These are phyloP conservation scores for Zootermopsis nevadensis DNA, from an alignment of 2,888 invertebrate species.

Conservation along the genomic window DNA sequence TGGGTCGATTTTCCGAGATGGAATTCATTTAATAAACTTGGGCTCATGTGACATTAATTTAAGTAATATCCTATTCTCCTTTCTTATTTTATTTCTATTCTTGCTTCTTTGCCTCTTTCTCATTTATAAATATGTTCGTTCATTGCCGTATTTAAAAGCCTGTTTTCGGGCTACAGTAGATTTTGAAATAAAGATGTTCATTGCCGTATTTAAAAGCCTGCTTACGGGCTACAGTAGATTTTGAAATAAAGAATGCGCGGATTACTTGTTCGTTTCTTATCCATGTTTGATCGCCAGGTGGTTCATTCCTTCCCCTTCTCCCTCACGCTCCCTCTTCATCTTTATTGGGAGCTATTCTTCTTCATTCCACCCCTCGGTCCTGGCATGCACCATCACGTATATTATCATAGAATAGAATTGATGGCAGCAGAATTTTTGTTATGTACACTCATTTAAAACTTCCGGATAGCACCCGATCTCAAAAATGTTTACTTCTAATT, in stretches of 20 bases:
- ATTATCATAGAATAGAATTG: constrained; percentile 44
- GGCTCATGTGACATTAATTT: constrained; percentile 21
- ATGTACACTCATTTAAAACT: neutral
- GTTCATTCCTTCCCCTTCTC: constrained; percentile 5
- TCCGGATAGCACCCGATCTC: neutral
- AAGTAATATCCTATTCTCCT: constrained; percentile 6
- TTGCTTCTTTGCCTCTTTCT: neutral
- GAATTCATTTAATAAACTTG: constrained; percentile 4
- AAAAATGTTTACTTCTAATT: neutral
- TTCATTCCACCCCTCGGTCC: constrained; percentile 13
- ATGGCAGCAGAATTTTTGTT: constrained; percentile 1
- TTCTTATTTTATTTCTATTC: neutral
- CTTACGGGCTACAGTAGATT: neutral
- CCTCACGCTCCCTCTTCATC: constrained; percentile 29
- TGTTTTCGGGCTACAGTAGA: neutral
- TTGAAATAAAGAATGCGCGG: constrained; percentile 23
- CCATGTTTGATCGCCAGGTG: constrained; percentile 38
- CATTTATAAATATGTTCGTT: too few relatives aligned
- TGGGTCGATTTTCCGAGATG: neutral
- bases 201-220: constrained; percentile 10
- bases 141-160: neutral
- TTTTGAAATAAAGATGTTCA: constrained; percentile 25
- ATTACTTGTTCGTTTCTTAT: constrained; percentile 37
- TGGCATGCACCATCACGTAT: constrained; percentile 13
- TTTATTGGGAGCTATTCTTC: constrained; percentile 34